Percentiles rank a stretch among this genome's conserved stretches.
Conservation (phyloP, 2,888 invertebrate species). For the Nesidiocoris tenuis region DNA sequence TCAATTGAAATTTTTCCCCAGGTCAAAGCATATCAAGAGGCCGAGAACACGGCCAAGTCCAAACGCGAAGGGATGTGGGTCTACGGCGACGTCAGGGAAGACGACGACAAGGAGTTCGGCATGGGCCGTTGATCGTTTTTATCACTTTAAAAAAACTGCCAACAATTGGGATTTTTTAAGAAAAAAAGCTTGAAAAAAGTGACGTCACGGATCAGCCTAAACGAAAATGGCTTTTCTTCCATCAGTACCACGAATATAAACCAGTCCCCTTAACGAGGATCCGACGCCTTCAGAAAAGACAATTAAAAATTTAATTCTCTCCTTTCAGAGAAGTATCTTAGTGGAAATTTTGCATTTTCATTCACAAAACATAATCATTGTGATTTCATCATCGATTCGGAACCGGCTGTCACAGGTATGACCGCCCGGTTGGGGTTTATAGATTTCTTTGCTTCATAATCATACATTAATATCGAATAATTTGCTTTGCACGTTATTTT, state of each 20-base stretch:
- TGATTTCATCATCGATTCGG: too few relatives aligned
- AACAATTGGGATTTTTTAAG: background rate
- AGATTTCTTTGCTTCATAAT: background rate
- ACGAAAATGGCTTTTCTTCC: background rate
- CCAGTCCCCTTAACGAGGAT: background rate
- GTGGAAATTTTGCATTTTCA: background rate
- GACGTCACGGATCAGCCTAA: background rate
- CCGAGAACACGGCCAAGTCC: slow-evolving; percentile 83
- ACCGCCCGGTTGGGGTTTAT: too few relatives aligned
- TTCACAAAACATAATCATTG: background rate
- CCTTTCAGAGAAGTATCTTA: background rate
- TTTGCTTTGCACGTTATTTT: background rate
- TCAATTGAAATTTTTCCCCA: too few relatives aligned
- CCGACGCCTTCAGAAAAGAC: slow-evolving; percentile 13
- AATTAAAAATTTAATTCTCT: background rate
- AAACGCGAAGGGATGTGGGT: slow-evolving; percentile 91
- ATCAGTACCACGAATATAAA: background rate
- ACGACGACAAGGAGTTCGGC: slow-evolving; percentile 78
- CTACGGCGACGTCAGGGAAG: slow-evolving; percentile 97
- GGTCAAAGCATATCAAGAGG: slow-evolving; percentile 76
- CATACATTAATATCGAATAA: background rate
- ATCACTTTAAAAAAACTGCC: background rate
- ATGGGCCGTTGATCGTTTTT: slow-evolving; percentile 47
- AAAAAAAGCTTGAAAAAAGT: slow-evolving; percentile 10
- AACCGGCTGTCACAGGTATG: too few relatives aligned